Percentiles rank a stretch among this genome's conserved stretches.
These are phyloP conservation scores for Aphrophora alni DNA, from an alignment of 2,888 invertebrate genomes.

Conservation along the genomic window DNA sequence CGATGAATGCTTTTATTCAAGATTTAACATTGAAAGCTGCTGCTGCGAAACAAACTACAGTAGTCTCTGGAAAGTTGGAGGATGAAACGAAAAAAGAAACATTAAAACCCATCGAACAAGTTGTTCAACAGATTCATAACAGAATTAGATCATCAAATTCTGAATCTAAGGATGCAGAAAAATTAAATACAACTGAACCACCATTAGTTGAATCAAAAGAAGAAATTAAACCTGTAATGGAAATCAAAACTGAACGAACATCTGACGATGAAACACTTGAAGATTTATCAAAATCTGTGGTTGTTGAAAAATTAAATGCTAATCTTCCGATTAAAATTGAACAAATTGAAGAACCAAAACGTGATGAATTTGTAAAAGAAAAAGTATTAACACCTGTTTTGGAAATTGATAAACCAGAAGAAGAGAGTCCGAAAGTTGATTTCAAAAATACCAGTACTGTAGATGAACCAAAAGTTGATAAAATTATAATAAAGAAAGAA, in stretches of 20 bases:
- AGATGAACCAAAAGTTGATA: conserved; percentile 42
- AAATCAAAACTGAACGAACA: background rate
- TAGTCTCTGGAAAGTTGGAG: background rate
- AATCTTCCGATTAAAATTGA: conserved; percentile 21
- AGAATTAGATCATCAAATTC: conserved; percentile 40
- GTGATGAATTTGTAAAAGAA: background rate
- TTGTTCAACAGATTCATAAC: conserved; percentile 44
- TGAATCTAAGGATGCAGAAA: conserved; percentile 39
- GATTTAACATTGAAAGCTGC: conserved; percentile 45
- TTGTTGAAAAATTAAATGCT: conserved; percentile 10
- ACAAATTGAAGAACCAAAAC: background rate
- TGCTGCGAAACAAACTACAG: conserved; percentile 28
- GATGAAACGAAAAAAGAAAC: conserved; percentile 36
- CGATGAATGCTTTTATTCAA: conserved; percentile 47
- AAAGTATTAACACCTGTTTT: background rate
- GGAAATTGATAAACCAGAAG: background rate
- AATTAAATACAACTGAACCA: conserved; percentile 18
- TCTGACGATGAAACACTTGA: background rate
- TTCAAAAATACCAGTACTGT: background rate
- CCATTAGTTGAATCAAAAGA: background rate
- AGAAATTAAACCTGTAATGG: conserved; percentile 17
- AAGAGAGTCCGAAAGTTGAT: background rate
- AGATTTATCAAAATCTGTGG: background rate
- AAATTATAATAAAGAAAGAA: conserved; percentile 43
- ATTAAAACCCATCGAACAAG: conserved; percentile 45